Base-by-base conservation (phyloP, 2,888 invertebrate genomes). In the Amblyjoppa fuscipennis region DNA sequence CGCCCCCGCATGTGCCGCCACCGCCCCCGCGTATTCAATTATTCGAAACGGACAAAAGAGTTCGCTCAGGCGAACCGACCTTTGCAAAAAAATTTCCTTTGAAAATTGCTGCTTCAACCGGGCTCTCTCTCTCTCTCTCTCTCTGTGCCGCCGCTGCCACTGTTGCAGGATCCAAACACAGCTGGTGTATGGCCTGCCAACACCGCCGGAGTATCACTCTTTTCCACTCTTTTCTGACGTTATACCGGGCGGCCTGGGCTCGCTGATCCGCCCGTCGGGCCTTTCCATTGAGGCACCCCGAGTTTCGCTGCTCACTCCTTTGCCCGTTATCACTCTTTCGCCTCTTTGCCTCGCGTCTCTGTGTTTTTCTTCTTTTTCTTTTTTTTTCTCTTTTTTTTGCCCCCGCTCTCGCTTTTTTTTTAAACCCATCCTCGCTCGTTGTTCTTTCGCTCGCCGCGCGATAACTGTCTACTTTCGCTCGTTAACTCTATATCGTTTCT, bases 221-320 rank as follows among this genome's bases (percentile, higher is more conserved):
- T 75, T 61, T 64, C 61, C 49, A 75, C 61, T 75, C 49, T 61
- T 45, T 75, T 75, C 75, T 64, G 45, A 75, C 61, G 75, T 75
- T 75, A 34, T 45, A 41, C 74, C 34, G 34, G 49, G n/a, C 28
- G 25, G 61, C 11, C 75, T 49, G 75, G 61, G 75, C 75, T 64
- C 31, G 28, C 20, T 61, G 75, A 75, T 75, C 61, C 73, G 16
- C 45, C 59, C 77, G 66, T 68, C 68, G 68, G 51, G 53, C 16
- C 20, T 53, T 56, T 28, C 77, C 68, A 77, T 77, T 77, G 41
- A 77, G 53, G 68, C 77, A 69, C 61, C 31, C 51, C 49, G 64
- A 75, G 75, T 64, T 64, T 77, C 53, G 77, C 68, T 49, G 77
- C 77, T 68, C 68, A 77, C 77, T 77, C 68, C 53, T 77, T 77